These are phyloP conservation scores for Tachycineta bicolor DNA, from an alignment of 2,113 vertebrate species.

Conservation along the genomic window DNA sequence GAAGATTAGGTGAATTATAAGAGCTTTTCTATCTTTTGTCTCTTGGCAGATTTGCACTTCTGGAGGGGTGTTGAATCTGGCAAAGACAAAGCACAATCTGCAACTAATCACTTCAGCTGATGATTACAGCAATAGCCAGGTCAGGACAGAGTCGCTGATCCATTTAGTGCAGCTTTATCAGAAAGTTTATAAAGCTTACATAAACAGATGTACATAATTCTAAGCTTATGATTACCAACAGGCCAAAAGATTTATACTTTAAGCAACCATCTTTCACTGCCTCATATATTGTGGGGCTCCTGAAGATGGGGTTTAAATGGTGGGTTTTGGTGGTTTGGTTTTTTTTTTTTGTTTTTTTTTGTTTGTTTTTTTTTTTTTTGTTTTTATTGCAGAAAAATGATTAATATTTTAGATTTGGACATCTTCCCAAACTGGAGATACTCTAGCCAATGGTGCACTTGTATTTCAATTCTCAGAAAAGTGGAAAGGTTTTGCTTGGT, in stretches of 20 bases:
- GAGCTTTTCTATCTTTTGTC: neutral
- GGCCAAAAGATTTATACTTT: slow-evolving; percentile 21
- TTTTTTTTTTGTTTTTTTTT: neutral
- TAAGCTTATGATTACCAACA: neutral
- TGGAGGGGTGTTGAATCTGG: neutral
- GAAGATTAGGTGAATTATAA: neutral
- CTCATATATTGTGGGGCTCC: slow-evolving; percentile 5
- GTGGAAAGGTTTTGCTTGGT: neutral
- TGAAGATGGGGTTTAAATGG: neutral
- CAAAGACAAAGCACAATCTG: neutral
- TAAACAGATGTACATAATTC: slow-evolving; percentile 36
- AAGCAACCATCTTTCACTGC: slow-evolving; percentile 25
- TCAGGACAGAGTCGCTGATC: slow-evolving; percentile 21
- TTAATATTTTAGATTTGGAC: slow-evolving; percentile 1
- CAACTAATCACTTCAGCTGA: neutral
- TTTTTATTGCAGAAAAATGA: slow-evolving; percentile 28
- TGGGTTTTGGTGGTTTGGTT: too few species aligned
- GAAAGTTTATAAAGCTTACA: slow-evolving; percentile 29
- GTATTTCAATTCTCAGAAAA: neutral
- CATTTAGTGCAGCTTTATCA: neutral
- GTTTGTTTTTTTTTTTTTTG: neutral
- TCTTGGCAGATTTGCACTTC: neutral
- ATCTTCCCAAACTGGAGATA: slow-evolving; percentile 18
- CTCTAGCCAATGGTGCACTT: neutral
- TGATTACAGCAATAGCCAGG: neutral